phyloP scores from a whole-genome alignment of 2,113 vertebrate genomes.

The Suricata suricatta region DNA sequence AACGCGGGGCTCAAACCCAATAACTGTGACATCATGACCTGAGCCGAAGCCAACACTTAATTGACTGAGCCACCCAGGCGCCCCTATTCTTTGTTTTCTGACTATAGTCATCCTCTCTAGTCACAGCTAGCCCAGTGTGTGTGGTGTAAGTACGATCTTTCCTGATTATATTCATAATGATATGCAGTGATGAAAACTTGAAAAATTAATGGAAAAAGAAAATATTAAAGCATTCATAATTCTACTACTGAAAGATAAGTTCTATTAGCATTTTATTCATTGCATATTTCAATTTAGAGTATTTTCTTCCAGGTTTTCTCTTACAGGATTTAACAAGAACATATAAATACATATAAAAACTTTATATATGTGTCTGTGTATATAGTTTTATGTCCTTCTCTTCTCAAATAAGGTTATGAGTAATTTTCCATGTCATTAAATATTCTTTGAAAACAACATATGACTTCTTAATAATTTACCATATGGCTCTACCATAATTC shows the following conservation, averaged over 20 bases:
- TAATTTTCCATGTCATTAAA: slow-evolving; percentile 29
- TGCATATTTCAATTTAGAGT: slow-evolving; percentile 41
- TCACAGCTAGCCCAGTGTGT: not conserved
- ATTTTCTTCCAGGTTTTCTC: slow-evolving; percentile 22
- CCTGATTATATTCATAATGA: not conserved
- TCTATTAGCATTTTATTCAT: slow-evolving; percentile 36
- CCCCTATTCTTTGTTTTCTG: slow-evolving; percentile 27
- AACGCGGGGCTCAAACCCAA: too few species aligned
- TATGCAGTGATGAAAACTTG: not conserved
- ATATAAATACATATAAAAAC: not conserved
- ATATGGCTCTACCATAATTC: not conserved
- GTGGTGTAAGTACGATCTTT: not conserved
- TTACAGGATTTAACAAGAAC: slow-evolving; percentile 14
- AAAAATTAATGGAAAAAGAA: slow-evolving; percentile 42
- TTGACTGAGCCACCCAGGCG: too few species aligned
- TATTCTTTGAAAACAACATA: slow-evolving; percentile 38
- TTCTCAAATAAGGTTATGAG: slow-evolving; percentile 38
- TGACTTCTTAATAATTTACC: slow-evolving; percentile 2
- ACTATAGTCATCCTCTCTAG: not conserved
- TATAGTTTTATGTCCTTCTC: not conserved
- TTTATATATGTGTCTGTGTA: not conserved
- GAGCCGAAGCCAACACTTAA: too few species aligned
- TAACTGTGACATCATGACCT: too few species aligned
- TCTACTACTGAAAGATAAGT: slow-evolving; percentile 8
- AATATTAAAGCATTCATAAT: not conserved